Evolutionary conservation across 2,797 vertebrate species (phyloP), one percentile per base, ranked within the genome.

Genomic region (Chaenodraco wilsoni): DNA sequence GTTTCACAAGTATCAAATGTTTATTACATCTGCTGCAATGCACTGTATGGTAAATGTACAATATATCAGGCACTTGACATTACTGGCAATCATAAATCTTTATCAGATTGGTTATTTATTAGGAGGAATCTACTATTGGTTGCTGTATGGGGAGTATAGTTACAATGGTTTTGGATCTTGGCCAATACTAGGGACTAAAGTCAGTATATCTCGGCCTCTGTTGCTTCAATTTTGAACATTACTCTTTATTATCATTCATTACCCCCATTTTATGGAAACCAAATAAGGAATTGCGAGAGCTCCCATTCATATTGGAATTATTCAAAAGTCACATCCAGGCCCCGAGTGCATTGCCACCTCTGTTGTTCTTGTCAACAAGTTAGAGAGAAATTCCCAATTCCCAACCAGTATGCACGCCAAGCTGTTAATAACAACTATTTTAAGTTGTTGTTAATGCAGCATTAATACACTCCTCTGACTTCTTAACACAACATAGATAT

Each of bases 1-100:
- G 78, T 82, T 80, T 67, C 71, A 79, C 23, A 49, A 60, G 48
- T 31, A 70, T 72, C 61, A 52, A 59, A 74, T 64, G 57, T 72
- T 67, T 64, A 74, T 65, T 52, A 68, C 51, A 62, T 76, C 65
- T 78, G 70, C 76, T 76, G 64, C 21, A 64, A 60, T 67, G 37
- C 19, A 14, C 51, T 60, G 17, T 48, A 13, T 37, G 41, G n/a
- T 14, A 37, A 59, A 57, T 59, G 44, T 14, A 51, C 37, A 58
- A 73, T 66, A 58, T 48, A 65, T 19, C 49, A 13, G 50, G 16
- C 68, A 72, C 68, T 58, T 80, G 51, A 52, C 48, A 27, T 48
- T 33, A 37, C 9, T 23, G 54, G 27, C 23, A 48, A 15, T 6
- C 19, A 14, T 44, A 62, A 66, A 62, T 51, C 21, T 63, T 46